A percentile compares a stretch with the other conserved stretches of the same genome.
Evolutionary conservation across 2,888 invertebrate genomes (phyloP).

Genomic region (Xylophagus ater): DNA sequence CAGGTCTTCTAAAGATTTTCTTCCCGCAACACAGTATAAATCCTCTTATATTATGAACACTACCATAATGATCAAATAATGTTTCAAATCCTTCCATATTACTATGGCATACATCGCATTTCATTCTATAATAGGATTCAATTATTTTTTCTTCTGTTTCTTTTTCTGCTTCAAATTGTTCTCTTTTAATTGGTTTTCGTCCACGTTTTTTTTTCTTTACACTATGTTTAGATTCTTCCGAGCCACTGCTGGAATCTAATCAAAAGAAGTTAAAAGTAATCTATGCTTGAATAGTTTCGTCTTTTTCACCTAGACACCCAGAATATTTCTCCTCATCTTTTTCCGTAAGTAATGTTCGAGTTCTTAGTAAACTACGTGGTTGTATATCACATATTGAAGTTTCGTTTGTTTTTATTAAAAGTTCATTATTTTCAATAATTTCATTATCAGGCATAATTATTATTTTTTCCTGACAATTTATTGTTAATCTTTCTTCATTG

Average conservation of each 20-base stretch:
- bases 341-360: conserved; percentile 5
- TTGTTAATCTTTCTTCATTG: too few species aligned
- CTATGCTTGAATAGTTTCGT: too few species aligned
- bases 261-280: too few species aligned
- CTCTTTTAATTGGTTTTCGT: conserved; percentile 4
- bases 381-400: too few species aligned
- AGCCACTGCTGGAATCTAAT: conserved; percentile 6
- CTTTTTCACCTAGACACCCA: too few species aligned
- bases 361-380: not conserved
- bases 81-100: conserved; percentile 10
- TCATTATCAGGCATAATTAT: too few species aligned
- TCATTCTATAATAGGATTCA: conserved; percentile 13
- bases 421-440: too few species aligned
- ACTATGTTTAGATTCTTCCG: conserved; percentile 3
- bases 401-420: too few species aligned
- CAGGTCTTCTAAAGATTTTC: conserved; percentile 18
- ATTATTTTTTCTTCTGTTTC: conserved; percentile 8
- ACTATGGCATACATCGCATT: conserved; percentile 19
- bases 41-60: conserved; percentile 18
- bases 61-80: conserved; percentile 19
- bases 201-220: conserved; percentile 1
- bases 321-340: too few species aligned
- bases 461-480: too few species aligned
- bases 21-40: conserved; percentile 21
- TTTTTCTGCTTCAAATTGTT: conserved; percentile 5